Evolutionary conservation across 2,888 invertebrate species (phyloP).

Genomic region (Iselma pallidipennis): DNA sequence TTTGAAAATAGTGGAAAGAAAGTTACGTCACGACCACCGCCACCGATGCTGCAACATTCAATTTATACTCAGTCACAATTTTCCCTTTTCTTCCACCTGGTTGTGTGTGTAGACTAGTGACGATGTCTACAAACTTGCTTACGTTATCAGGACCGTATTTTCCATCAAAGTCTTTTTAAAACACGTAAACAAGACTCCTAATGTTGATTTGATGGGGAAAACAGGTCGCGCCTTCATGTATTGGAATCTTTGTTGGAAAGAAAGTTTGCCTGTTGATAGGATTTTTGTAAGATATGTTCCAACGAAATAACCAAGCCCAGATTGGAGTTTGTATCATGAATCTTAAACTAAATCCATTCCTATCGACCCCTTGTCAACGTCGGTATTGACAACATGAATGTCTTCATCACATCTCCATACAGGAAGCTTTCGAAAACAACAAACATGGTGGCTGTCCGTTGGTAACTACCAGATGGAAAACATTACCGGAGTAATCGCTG

Average conservation of each 20-base stretch:
- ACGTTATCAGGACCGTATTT: not conserved
- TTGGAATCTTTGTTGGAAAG: too few relatives aligned
- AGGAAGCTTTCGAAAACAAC: too few relatives aligned
- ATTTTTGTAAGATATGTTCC: not conserved
- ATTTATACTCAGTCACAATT: not conserved
- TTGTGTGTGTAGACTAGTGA: not conserved
- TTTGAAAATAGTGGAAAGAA: not conserved
- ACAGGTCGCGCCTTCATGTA: not conserved
- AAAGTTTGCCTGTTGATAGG: not conserved
- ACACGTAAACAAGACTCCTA: not conserved
- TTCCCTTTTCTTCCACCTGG: not conserved
- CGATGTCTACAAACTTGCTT: not conserved
- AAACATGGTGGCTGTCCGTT: too few relatives aligned
- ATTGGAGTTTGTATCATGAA: not conserved
- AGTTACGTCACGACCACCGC: not conserved
- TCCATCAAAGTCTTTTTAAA: not conserved
- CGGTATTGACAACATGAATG: not conserved
- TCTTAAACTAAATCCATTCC: not conserved
- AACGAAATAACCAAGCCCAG: not conserved
- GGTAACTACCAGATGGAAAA: slow-evolving; percentile 17
- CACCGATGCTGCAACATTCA: not conserved
- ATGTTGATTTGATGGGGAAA: not conserved
- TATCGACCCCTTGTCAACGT: not conserved
- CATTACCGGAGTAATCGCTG: slow-evolving; percentile 18
- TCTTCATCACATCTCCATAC: not conserved